phyloP scores from a whole-genome alignment of 2,888 invertebrate species.

The Acronicta leporina region DNA sequence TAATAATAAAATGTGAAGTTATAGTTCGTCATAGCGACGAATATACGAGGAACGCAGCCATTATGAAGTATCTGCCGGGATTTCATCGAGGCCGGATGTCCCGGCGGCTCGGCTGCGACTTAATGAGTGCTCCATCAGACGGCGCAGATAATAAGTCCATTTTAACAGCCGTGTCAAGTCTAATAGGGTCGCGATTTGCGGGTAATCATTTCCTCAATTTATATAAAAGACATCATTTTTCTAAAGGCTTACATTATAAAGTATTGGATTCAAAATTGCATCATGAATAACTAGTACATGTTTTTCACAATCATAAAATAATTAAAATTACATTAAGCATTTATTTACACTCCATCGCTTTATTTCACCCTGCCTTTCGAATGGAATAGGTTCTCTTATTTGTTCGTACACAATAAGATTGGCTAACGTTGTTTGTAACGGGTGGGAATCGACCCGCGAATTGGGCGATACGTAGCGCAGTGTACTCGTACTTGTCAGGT shows the following conservation, averaged over 20 bases:
- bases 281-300: no score
- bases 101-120: conserved; percentile 29
- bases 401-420: no score
- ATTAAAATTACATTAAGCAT: no score
- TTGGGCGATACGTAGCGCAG: no score
- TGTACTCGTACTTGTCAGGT: no score
- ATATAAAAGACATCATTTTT: conserved; percentile 28
- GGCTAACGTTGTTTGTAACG: no score
- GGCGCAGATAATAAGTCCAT: conserved; percentile 44
- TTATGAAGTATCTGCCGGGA: conserved; percentile 25
- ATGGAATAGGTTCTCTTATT: no score
- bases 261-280: no score
- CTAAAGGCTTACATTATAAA: conserved; percentile 2
- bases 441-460: no score
- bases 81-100: conserved; percentile 45
- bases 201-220: conserved; percentile 38
- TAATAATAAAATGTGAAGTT: conserved; percentile 10
- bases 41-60: conserved; percentile 19
- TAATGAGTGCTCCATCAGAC: conserved; percentile 49
- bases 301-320: no score
- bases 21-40: conserved; percentile 10
- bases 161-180: conserved; percentile 34
- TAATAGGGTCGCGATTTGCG: conserved; percentile 34
- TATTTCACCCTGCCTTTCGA: no score
- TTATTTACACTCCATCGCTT: no score